A percentile compares a stretch with the other conserved stretches of the same genome.
Conservation (phyloP, 1,140 invertebrate genomes). For the Macrotrachela quadricornifera region DNA sequence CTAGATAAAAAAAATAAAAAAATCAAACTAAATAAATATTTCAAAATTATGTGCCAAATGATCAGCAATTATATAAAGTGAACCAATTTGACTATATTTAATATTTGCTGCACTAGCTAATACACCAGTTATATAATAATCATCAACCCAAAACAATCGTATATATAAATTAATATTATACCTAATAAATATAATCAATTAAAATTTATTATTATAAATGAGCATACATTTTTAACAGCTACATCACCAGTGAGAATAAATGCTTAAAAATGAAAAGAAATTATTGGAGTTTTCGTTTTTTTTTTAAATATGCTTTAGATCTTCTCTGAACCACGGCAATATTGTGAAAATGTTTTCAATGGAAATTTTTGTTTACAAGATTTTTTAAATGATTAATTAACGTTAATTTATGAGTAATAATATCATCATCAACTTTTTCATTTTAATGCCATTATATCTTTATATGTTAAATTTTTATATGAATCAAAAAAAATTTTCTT, state of each 20-base stretch:
- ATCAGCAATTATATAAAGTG: slow-evolving; percentile 1
- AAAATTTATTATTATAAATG: too few relatives aligned
- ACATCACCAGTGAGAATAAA: slow-evolving; percentile 35
- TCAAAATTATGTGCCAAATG: not conserved
- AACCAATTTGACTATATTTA: not conserved
- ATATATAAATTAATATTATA: slow-evolving; percentile 17
- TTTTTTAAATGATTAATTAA: not conserved
- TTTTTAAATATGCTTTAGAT: too few relatives aligned
- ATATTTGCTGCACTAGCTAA: slow-evolving; percentile 15
- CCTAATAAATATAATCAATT: too few relatives aligned
- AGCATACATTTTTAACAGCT: too few relatives aligned
- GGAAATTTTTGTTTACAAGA: slow-evolving; percentile 21
- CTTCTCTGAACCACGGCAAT: slow-evolving; percentile 29
- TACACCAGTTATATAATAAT: slow-evolving; percentile 12
- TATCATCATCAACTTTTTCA: slow-evolving; percentile 53
- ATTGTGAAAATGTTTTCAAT: slow-evolving; percentile 24
- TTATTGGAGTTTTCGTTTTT: too few relatives aligned
- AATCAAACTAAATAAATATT: too few relatives aligned
- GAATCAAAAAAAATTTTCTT: slow-evolving; percentile 42
- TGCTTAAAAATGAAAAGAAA: slow-evolving; percentile 8
- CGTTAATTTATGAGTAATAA: slow-evolving; percentile 10
- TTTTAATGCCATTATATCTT: slow-evolving; percentile 59
- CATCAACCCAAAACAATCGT: slow-evolving; percentile 22
- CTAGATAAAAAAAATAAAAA: too few relatives aligned
- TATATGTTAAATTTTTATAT: slow-evolving; percentile 63